Base-by-base conservation (phyloP, 2,888 invertebrate genomes). In the Pterobdella sp. region DNA sequence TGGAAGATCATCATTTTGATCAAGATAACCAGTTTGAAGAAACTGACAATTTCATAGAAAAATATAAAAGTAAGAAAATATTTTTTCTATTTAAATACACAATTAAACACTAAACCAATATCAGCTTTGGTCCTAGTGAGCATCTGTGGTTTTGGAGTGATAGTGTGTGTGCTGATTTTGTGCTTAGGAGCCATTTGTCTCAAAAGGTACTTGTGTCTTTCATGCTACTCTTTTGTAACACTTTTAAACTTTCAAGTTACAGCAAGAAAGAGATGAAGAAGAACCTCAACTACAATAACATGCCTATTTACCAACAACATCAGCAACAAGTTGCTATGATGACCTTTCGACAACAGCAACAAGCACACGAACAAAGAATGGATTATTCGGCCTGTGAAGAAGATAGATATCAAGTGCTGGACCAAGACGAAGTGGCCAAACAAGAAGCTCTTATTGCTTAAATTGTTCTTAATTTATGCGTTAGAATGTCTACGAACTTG, bases 141-240 rank as follows among this genome's bases (percentile, higher is more conserved):
- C 29, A 68, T 73, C 18, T 29, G 66, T 36, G 73, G 66, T 35
- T 68, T 67, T 37, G 68, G 60, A 56, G 49, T 73, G n/a, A 56
- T 68, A 0, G 34, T 73, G 49, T 73, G 73, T 42, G 32, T 65
- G 10, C 35, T 68, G 4, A 68, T 73, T 36, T 37, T 68, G 29
- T 73, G 73, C 68, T 42, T 68, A n/a, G 73, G 73, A 31, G 66
- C 66, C 7, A 60, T 73, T 34, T 73, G 67, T 49, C 37, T 73
- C 3, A 66, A 56, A 73, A 52, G 60, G 73, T 73, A 72, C 7
- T 29, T 56, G 29, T 68, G 29, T 37, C 7, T 56, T 56, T 4
- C 4, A 14, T 3, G 18, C n/a, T n/a, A n/a, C 26, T 26, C 3
- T 56, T 56, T 3, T 56, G n/a, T 22, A 18, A 7, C 4, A 4